Evolutionary conservation across 2,113 vertebrate species (phyloP).

Genomic region (Cathartes aura): DNA sequence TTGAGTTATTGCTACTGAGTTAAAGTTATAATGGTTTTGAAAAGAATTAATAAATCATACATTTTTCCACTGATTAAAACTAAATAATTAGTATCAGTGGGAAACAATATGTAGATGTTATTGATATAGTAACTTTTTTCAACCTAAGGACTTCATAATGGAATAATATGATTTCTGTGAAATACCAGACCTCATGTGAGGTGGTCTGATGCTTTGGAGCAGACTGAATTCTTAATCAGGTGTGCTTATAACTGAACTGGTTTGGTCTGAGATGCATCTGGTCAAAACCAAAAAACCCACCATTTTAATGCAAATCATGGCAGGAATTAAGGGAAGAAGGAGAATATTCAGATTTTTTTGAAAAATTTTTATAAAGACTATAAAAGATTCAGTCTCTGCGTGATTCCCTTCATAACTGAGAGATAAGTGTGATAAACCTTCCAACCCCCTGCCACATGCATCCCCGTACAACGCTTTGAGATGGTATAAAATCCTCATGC

Average conservation of each 20-base stretch:
- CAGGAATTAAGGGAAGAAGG: neutral
- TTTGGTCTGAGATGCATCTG: neutral
- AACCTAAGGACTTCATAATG: neutral
- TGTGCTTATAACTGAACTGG: neutral
- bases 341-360: neutral
- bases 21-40: neutral
- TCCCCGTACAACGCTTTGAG: fast-evolving
- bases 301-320: neutral
- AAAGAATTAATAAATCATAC: neutral
- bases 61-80: neutral
- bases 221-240: neutral
- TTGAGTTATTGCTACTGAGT: neutral
- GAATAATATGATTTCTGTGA: neutral
- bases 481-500: neutral
- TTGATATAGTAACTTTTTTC: constrained; percentile 49
- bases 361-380: neutral
- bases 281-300: neutral
- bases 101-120: constrained; percentile 64
- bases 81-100: constrained; percentile 68
- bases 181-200: neutral
- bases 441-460: fast-evolving
- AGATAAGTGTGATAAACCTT: neutral
- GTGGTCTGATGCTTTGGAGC: neutral
- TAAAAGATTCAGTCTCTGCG: neutral
- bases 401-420: neutral